Conservation (phyloP, 2,888 invertebrate genomes). For the Lobophora halterata region DNA sequence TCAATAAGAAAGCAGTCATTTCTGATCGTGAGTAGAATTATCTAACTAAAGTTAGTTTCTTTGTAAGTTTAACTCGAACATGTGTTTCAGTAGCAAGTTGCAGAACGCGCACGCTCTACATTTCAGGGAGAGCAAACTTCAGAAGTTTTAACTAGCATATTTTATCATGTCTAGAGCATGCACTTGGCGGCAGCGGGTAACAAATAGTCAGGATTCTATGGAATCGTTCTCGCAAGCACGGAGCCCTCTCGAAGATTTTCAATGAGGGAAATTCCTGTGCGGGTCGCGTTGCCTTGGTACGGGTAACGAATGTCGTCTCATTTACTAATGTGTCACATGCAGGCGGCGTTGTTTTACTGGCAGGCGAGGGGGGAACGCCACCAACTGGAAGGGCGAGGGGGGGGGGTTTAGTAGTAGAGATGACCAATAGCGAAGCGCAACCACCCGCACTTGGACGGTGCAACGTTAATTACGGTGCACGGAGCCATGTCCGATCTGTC, state of each 20-base stretch:
- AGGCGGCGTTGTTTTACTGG: constrained; percentile 75
- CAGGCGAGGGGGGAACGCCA: constrained; percentile 34
- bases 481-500: constrained; percentile 33
- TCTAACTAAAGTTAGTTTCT: constrained; percentile 16
- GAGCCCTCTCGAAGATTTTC: constrained; percentile 42
- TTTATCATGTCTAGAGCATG: constrained; percentile 26
- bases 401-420: constrained; percentile 36
- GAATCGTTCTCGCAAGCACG: constrained; percentile 19
- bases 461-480: constrained; percentile 66
- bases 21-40: constrained; percentile 17
- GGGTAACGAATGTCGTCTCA: constrained; percentile 80
- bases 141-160: constrained; percentile 30
- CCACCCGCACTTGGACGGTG: constrained; percentile 51
- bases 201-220: constrained; percentile 30
- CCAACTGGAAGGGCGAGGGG: constrained; percentile 26
- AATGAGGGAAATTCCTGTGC: constrained; percentile 65
- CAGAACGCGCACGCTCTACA: constrained; percentile 18
- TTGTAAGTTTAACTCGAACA: constrained; percentile 19
- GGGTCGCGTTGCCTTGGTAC: constrained; percentile 50
- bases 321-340: constrained; percentile 82
- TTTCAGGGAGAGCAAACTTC: constrained; percentile 20
- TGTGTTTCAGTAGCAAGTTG: constrained; percentile 19
- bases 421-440: constrained; percentile 67
- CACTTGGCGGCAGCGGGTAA: constrained; percentile 27
- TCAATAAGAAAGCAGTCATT: constrained; percentile 1